phyloP scores from a whole-genome alignment of 2,888 invertebrate genomes.

The Ctena decussata region DNA sequence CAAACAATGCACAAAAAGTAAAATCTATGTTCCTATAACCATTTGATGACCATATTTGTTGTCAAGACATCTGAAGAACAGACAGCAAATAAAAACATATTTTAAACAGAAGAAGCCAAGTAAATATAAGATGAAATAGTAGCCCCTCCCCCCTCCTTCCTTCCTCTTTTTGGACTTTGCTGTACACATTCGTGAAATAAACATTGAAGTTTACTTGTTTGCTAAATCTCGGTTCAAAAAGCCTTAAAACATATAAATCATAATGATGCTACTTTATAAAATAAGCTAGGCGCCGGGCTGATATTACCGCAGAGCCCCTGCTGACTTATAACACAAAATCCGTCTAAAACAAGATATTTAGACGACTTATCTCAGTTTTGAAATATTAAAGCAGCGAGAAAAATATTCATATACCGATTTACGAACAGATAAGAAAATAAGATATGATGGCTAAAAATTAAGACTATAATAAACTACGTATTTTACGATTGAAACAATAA shows the following conservation, averaged over 20 bases:
- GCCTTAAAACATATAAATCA: neutral
- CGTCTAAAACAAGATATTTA: conserved; percentile 1
- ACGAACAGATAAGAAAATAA: neutral
- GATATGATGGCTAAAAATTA: conserved; percentile 9
- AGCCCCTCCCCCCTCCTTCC: too few relatives aligned
- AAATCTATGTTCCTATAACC: too few relatives aligned
- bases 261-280: neutral
- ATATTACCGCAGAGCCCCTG: neutral
- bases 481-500: conserved; percentile 1
- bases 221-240: neutral
- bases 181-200: too few relatives aligned
- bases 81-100: too few relatives aligned
- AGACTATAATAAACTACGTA: conserved; percentile 4
- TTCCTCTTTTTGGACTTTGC: too few relatives aligned
- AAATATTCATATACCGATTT: neutral
- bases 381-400: conserved; percentile 14
- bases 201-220: too few relatives aligned
- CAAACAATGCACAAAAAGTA: too few relatives aligned
- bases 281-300: conserved; percentile 6
- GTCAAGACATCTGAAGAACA: too few relatives aligned
- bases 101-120: too few relatives aligned
- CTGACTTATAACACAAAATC: neutral
- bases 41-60: too few relatives aligned
- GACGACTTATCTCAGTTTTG: conserved; percentile 7
- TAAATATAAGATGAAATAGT: too few relatives aligned